Evolutionary conservation across 2,888 invertebrate genomes (phyloP).

Genomic region (Papilio gigon): DNA sequence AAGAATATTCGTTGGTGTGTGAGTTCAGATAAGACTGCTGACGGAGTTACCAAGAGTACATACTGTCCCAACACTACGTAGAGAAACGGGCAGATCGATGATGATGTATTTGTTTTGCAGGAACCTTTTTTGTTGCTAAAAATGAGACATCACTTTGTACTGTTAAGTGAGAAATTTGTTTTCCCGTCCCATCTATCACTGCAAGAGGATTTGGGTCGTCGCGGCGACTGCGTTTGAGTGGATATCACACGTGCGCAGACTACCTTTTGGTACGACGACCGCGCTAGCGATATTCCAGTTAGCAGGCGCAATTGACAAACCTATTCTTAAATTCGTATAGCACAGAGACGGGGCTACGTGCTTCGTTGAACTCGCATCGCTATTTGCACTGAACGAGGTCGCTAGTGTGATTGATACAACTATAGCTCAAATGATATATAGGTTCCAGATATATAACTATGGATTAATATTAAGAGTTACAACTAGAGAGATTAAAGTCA

Average conservation of each 20-base stretch:
- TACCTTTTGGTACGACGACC: conserved; percentile 20
- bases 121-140: not conserved
- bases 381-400: conserved; percentile 25
- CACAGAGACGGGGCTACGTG: conserved; percentile 30
- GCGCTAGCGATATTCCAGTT: conserved; percentile 23
- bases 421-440: too few relatives aligned
- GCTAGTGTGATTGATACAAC: conserved; percentile 13
- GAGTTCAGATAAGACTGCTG: too few relatives aligned
- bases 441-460: too few relatives aligned
- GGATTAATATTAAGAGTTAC: not conserved
- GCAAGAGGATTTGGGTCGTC: conserved; percentile 32
- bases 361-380: conserved; percentile 6
- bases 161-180: conserved; percentile 25
- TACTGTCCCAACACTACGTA: too few relatives aligned
- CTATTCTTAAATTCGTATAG: conserved; percentile 38
- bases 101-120: too few relatives aligned
- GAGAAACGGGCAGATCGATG: too few relatives aligned
- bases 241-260: conserved; percentile 38
- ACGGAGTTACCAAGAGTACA: too few relatives aligned
- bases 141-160: conserved; percentile 12
- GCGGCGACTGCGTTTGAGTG: conserved; percentile 25
- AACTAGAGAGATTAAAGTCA: not conserved
- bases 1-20: too few relatives aligned
- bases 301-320: conserved; percentile 28
- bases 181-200: conserved; percentile 30